Evolutionary conservation across 2,797 vertebrate genomes (phyloP).

Genomic region (Bradypus variegatus): DNA sequence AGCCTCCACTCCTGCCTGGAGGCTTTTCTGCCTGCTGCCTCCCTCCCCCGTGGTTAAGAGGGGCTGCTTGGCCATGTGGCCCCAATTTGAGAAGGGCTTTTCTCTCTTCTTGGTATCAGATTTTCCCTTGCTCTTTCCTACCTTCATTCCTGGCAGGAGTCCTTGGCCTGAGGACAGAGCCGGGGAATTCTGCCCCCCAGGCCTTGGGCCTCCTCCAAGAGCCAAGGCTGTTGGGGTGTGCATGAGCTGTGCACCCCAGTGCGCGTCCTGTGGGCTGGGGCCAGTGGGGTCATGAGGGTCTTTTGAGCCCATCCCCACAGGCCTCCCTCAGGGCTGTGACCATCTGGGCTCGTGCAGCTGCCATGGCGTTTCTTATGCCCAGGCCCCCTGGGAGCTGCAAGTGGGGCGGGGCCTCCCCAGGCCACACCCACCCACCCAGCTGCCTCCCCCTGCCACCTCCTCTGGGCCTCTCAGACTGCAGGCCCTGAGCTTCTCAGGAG

Average conservation of each 20-base stretch:
- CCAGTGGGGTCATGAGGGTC: no score
- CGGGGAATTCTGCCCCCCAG: background rate
- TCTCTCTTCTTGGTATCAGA: background rate
- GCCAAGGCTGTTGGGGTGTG: background rate
- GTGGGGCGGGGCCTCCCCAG: no score
- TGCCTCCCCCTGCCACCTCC: background rate
- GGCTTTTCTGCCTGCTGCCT: background rate
- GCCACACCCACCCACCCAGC: background rate
- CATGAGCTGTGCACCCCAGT: background rate
- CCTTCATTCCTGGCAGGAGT: conserved; percentile 2
- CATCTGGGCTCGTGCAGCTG: background rate
- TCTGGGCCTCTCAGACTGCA: accelerated
- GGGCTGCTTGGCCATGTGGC: background rate
- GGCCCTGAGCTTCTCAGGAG: background rate
- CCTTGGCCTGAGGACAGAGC: background rate
- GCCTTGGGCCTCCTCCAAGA: background rate
- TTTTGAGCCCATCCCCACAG: background rate
- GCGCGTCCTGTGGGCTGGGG: background rate
- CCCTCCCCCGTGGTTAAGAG: accelerated
- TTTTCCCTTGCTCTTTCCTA: conserved; percentile 1
- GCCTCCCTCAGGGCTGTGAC: background rate
- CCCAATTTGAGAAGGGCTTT: background rate
- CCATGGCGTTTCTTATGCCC: background rate
- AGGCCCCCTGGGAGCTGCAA: background rate
- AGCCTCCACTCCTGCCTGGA: background rate